Percentiles rank a stretch among this genome's conserved stretches.
phyloP scores from a whole-genome alignment of 2,797 vertebrate genomes.

The Emydoidea blandingii region DNA sequence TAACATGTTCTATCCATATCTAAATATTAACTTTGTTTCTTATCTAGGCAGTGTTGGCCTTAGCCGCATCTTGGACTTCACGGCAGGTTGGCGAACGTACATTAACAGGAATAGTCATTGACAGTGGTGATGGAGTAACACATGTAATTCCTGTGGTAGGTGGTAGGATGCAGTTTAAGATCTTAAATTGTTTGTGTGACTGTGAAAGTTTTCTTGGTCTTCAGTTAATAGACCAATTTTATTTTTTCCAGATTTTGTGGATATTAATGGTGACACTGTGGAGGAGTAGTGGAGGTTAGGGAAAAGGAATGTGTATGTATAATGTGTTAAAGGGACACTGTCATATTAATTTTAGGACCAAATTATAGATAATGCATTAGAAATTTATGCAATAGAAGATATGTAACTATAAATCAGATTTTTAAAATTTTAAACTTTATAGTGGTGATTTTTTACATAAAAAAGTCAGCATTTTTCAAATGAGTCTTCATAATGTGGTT shows the following conservation, averaged over 20 bases:
- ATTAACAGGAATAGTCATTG: slow-evolving; percentile 82
- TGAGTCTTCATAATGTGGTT: neutral
- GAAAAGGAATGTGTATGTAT: neutral
- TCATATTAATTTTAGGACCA: neutral
- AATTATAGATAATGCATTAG: neutral
- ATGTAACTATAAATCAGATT: neutral
- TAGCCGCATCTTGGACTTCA: slow-evolving; percentile 85
- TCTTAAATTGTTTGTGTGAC: neutral
- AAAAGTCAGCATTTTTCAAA: neutral
- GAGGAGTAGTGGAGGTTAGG: neutral
- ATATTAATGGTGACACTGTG: neutral
- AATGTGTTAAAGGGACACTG: neutral
- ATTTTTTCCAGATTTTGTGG: neutral
- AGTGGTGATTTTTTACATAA: neutral
- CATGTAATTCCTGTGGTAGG: slow-evolving; percentile 85
- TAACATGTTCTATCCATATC: neutral
- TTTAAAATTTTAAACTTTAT: neutral
- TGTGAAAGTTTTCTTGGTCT: neutral
- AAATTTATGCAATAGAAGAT: neutral
- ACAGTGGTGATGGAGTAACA: slow-evolving; percentile 85
- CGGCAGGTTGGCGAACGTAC: slow-evolving; percentile 83
- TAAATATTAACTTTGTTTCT: slow-evolving; percentile 14
- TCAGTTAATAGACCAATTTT: neutral
- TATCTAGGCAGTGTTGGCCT: slow-evolving; percentile 81
- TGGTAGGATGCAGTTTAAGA: neutral